Conservation (phyloP, 1,140 invertebrate species). For the Eubasilissa regina region DNA sequence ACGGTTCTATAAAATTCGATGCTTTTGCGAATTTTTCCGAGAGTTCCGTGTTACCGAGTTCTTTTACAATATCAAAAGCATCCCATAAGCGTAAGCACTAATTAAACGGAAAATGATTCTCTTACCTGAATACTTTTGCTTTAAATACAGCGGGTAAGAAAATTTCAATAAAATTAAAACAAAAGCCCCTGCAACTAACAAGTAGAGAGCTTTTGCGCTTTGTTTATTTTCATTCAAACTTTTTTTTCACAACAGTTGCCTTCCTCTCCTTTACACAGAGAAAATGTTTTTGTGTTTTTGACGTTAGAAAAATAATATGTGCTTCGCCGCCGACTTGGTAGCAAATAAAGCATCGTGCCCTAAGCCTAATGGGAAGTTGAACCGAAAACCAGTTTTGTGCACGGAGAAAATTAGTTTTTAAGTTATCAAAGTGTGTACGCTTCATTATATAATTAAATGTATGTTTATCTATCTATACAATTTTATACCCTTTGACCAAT, state of each 20-base stretch:
- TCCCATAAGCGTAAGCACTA: background rate
- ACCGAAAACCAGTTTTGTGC: background rate
- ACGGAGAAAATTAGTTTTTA: background rate
- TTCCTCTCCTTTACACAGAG: constrained; percentile 42
- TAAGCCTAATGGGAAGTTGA: background rate
- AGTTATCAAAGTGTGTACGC: background rate
- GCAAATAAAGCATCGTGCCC: constrained; percentile 53
- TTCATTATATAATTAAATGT: background rate
- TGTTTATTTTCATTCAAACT: constrained; percentile 42
- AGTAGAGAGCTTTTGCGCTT: constrained; percentile 10
- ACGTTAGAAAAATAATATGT: constrained; percentile 56
- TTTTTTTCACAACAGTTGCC: constrained; percentile 37
- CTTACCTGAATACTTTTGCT: background rate
- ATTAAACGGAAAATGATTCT: background rate
- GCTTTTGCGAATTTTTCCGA: too few species aligned
- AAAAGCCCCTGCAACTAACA: constrained; percentile 14
- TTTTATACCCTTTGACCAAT: too few species aligned
- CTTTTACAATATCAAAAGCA: too few species aligned
- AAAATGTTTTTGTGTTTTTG: constrained; percentile 59
- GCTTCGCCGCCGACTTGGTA: constrained; percentile 27
- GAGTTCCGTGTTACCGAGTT: too few species aligned
- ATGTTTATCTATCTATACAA: background rate
- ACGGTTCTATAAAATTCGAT: too few species aligned
- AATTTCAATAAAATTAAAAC: background rate
- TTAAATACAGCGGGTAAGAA: background rate